These are phyloP conservation scores for Neodiprion pinetum DNA, from an alignment of 1,140 invertebrate species.

Conservation along the genomic window DNA sequence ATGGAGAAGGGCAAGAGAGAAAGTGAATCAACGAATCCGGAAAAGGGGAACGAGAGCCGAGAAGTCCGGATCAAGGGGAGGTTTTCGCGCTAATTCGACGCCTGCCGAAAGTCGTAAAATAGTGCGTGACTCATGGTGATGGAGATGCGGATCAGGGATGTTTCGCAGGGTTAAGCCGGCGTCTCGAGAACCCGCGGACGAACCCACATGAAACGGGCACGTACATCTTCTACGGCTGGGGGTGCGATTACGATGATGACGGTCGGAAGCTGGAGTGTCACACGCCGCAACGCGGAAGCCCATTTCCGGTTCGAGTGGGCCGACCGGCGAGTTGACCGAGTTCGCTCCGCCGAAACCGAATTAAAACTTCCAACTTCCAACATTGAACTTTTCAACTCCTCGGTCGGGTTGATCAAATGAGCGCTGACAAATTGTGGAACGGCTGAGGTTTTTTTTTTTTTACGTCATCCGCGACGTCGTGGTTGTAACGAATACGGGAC, in stretches of 20 bases:
- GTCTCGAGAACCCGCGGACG: neutral
- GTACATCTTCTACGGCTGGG: conserved; percentile 32
- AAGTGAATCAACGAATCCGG: neutral
- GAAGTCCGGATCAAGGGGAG: neutral
- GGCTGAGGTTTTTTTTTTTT: no score
- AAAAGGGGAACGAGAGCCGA: neutral
- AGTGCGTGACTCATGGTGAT: conserved; percentile 31
- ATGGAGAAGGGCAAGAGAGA: neutral
- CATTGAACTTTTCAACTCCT: neutral
- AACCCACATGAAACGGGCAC: conserved; percentile 17
- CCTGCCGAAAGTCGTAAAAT: conserved; percentile 37
- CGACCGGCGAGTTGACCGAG: neutral
- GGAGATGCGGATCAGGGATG: neutral
- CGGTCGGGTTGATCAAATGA: neutral
- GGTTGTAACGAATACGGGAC: no score
- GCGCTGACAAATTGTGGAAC: no score
- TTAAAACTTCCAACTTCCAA: conserved; percentile 30
- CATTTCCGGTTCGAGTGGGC: neutral
- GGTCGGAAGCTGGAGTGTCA: conserved; percentile 34
- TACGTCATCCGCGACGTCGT: no score
- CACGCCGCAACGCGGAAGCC: conserved; percentile 20
- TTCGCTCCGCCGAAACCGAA: conserved; percentile 22
- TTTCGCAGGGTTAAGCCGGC: neutral
- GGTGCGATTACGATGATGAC: conserved; percentile 33
- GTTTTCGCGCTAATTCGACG: conserved; percentile 35